A percentile compares a stretch with the other conserved stretches of the same genome.
Conservation (phyloP, 2,888 invertebrate genomes). For the Clepsis dumicolana region DNA sequence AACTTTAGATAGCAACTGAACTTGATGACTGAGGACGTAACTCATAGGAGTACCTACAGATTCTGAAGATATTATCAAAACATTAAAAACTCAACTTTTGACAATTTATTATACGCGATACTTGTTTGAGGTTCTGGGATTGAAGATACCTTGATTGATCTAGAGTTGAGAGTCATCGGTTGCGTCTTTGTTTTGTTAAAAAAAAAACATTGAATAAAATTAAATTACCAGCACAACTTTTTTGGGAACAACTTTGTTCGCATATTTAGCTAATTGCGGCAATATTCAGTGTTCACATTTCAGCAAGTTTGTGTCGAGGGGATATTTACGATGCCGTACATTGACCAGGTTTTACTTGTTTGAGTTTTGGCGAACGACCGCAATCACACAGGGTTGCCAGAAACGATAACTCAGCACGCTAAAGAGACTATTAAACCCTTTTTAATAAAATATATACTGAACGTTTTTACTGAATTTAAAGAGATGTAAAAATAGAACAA, state of each 20-base stretch:
- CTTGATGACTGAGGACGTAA: no score
- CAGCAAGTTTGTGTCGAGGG: constrained; percentile 4
- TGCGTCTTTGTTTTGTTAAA: no score
- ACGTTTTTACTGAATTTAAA: constrained; percentile 7
- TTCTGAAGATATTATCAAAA: no score
- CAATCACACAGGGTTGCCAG: constrained; percentile 55
- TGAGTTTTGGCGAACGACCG: constrained; percentile 50
- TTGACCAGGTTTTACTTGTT: constrained; percentile 43
- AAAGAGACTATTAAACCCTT: constrained; percentile 47
- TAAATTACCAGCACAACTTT: constrained; percentile 17
- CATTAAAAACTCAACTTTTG: no score
- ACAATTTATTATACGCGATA: no score
- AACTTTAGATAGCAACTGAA: no score
- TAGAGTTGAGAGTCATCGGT: no score
- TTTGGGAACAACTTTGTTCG: constrained; percentile 4
- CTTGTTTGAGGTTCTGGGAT: no score
- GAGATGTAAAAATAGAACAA: constrained; percentile 16
- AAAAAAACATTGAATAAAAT: not conserved
- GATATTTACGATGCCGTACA: constrained; percentile 38
- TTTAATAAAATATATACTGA: constrained; percentile 19
- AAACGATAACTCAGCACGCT: constrained; percentile 52
- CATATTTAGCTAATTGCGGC: constrained; percentile 20
- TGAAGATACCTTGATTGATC: no score
- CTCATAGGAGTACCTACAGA: no score
- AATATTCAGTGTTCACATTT: constrained; percentile 17